Conservation (phyloP, 1,140 invertebrate genomes). For the Trinorchestia longiramus region DNA sequence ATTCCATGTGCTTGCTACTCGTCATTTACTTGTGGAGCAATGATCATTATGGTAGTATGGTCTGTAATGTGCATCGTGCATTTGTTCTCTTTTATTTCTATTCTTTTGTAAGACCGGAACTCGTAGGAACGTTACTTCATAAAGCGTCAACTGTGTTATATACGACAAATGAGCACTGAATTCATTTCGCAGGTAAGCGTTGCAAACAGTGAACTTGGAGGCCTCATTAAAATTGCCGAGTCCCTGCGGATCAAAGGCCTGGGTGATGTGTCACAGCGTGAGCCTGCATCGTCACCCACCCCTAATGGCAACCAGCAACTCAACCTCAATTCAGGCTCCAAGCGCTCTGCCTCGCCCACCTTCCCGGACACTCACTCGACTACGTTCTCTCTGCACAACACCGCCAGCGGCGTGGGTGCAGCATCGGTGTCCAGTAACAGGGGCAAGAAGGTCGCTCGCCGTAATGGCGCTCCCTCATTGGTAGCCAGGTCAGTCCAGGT, state of each 20-base stretch:
- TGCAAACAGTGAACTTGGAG: slow-evolving; percentile 89
- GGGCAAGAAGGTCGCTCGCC: slow-evolving; percentile 36
- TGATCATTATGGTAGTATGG: background rate
- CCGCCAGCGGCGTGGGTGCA: slow-evolving; percentile 60
- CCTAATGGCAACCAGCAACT: slow-evolving; percentile 55
- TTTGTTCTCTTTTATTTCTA: background rate
- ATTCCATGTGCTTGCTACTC: background rate
- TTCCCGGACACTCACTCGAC: slow-evolving; percentile 58
- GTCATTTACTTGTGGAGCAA: background rate
- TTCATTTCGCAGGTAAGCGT: slow-evolving; percentile 81
- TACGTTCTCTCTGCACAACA: slow-evolving; percentile 56
- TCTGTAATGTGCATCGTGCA: background rate
- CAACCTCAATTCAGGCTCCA: slow-evolving; percentile 54
- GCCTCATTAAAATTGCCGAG: slow-evolving; percentile 84
- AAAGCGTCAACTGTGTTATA: background rate
- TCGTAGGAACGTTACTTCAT: background rate
- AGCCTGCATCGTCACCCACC: slow-evolving; percentile 49
- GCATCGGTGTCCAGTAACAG: slow-evolving; percentile 56
- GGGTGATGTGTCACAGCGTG: slow-evolving; percentile 79
- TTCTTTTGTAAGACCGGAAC: background rate
- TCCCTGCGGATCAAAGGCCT: slow-evolving; percentile 87
- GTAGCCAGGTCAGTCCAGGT: background rate
- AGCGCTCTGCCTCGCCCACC: slow-evolving; percentile 61
- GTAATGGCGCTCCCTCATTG: background rate
- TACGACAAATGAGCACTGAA: too few relatives aligned